Conservation (phyloP, 2,888 invertebrate genomes). For the Peribatodes rhomboidaria region DNA sequence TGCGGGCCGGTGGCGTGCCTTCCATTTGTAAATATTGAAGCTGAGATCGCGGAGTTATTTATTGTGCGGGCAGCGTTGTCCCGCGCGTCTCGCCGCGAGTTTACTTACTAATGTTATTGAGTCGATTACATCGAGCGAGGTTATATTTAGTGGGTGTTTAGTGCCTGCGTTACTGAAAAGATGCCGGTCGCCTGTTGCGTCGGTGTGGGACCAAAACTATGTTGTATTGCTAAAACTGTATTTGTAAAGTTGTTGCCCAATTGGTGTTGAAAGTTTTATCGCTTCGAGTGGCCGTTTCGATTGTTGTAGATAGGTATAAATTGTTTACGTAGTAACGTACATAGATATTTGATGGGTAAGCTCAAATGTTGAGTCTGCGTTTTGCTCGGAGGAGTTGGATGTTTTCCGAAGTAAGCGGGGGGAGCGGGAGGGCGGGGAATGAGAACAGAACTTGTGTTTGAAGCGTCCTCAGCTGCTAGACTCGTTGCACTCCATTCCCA, state of each 20-base stretch:
- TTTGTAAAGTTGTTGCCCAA: conserved; percentile 66
- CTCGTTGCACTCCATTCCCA: conserved; percentile 4
- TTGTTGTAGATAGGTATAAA: conserved; percentile 77
- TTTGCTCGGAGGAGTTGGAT: conserved; percentile 28
- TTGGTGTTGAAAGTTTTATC: conserved; percentile 75
- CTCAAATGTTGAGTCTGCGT: conserved; percentile 66
- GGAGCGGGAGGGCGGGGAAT: conserved; percentile 13
- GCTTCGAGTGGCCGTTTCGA: conserved; percentile 74
- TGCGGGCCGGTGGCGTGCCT: conserved; percentile 35
- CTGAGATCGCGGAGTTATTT: conserved; percentile 47
- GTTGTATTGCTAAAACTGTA: conserved; percentile 57
- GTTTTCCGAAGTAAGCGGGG: conserved; percentile 10
- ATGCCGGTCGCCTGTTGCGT: conserved; percentile 58
- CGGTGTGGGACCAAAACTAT: conserved; percentile 78
- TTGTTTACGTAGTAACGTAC: conserved; percentile 63
- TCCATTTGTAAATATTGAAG: conserved; percentile 16
- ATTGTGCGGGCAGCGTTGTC: conserved; percentile 36
- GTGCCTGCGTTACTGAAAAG: conserved; percentile 33
- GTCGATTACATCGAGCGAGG: conserved; percentile 69
- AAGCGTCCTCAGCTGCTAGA: conserved; percentile 13
- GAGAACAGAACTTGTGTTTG: conserved; percentile 16
- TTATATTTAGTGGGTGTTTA: conserved; percentile 63
- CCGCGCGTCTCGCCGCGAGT: conserved; percentile 43
- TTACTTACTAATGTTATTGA: conserved; percentile 72
- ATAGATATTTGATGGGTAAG: conserved; percentile 58